A percentile compares a stretch with the other conserved stretches of the same genome.
phyloP scores from a whole-genome alignment of 2,888 invertebrate genomes.

The Ormyrus thymus region DNA sequence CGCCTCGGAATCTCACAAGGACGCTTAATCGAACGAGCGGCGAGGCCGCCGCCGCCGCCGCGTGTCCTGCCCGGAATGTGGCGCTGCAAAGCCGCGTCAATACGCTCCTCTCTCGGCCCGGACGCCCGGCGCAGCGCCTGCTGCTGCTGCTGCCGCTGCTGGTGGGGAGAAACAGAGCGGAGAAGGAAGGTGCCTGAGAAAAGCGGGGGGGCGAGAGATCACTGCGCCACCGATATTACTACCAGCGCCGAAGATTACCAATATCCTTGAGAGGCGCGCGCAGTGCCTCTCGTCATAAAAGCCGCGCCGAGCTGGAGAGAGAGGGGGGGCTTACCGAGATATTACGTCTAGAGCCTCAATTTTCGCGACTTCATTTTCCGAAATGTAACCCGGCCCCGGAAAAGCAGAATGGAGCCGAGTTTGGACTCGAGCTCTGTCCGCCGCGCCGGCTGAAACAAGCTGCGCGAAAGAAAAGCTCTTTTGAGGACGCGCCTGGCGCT shows the following conservation, averaged over 20 bases:
- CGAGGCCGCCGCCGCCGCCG: slow-evolving; percentile 30
- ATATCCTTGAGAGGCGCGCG: slow-evolving; percentile 73
- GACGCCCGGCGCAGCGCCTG: slow-evolving; percentile 57
- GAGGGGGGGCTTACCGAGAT: slow-evolving; percentile 71
- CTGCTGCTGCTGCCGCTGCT: slow-evolving; percentile 45
- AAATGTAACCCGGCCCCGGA: slow-evolving; percentile 57
- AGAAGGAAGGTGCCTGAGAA: slow-evolving; percentile 51
- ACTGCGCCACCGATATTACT: slow-evolving; percentile 74
- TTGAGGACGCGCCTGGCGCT: background rate
- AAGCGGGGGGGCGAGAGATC: slow-evolving; percentile 69
- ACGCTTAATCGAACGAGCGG: slow-evolving; percentile 15
- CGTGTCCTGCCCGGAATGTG: slow-evolving; percentile 66
- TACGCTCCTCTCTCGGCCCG: slow-evolving; percentile 63
- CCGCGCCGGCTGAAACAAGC: background rate
- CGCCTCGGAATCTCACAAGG: background rate
- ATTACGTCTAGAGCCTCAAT: slow-evolving; percentile 68
- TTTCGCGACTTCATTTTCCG: slow-evolving; percentile 71
- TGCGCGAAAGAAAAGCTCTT: slow-evolving; percentile 32
- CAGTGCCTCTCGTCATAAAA: slow-evolving; percentile 71
- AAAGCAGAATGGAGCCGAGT: background rate
- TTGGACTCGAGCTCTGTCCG: too few relatives aligned
- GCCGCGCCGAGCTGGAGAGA: slow-evolving; percentile 59
- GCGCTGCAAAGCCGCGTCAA: slow-evolving; percentile 69
- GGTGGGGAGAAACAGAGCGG: slow-evolving; percentile 35
- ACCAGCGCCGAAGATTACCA: slow-evolving; percentile 73